Conservation (phyloP, 2,113 vertebrate genomes). For the Arizona elegans region DNA sequence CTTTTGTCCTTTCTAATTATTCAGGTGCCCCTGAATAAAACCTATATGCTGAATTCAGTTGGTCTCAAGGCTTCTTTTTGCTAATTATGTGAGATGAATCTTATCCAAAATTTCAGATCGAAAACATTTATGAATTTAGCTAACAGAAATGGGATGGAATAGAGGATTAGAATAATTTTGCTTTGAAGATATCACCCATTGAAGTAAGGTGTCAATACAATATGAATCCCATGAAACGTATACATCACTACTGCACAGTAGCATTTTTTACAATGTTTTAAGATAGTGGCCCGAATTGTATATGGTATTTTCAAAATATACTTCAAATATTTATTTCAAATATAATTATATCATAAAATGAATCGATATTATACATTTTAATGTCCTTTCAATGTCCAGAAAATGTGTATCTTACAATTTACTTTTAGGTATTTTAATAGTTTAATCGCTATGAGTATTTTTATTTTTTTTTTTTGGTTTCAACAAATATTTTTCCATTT, state of each 20-base stretch:
- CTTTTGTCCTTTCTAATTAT: constrained; percentile 7
- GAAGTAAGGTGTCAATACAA: neutral
- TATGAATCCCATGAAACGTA: neutral
- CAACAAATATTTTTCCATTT: constrained; percentile 52
- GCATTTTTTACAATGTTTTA: neutral
- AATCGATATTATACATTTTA: neutral
- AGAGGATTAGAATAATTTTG: neutral
- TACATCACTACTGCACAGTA: neutral
- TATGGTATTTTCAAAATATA: neutral
- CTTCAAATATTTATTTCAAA: neutral
- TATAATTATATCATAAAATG: neutral
- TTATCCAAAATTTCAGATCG: neutral
- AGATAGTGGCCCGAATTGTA: neutral
- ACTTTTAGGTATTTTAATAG: neutral
- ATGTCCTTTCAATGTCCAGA: neutral
- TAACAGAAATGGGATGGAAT: neutral
- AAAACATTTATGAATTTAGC: neutral
- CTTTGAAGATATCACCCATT: neutral
- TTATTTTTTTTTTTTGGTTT: constrained; percentile 18
- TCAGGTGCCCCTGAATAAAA: neutral
- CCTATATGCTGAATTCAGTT: neutral
- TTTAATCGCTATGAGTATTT: neutral
- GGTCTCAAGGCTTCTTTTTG: neutral
- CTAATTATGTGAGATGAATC: neutral
- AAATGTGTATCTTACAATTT: neutral